These are phyloP conservation scores for Oxygymnocypris stewartii DNA, from an alignment of 2,113 vertebrate species.

Conservation along the genomic window DNA sequence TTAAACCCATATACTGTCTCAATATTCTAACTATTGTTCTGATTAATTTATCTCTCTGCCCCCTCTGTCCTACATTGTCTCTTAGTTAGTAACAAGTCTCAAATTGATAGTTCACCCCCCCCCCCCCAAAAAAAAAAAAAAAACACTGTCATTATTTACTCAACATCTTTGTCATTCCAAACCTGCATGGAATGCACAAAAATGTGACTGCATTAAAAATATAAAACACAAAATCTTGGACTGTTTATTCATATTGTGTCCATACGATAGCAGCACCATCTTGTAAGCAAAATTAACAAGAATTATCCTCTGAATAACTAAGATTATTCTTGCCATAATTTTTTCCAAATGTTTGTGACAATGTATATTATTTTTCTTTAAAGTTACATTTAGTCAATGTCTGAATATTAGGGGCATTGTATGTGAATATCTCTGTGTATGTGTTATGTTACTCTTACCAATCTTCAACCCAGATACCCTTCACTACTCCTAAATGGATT, in stretches of 20 bases:
- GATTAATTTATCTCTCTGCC: not conserved
- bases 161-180: not conserved
- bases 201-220: not conserved
- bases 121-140: not conserved
- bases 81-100: not conserved
- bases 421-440: not conserved
- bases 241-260: not conserved
- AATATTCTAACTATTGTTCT: not conserved
- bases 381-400: not conserved
- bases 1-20: not conserved
- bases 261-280: not conserved
- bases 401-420: not conserved
- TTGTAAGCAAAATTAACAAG: not conserved
- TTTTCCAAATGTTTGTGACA: not conserved
- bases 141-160: not conserved
- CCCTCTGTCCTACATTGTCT: not conserved
- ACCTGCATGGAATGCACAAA: not conserved
- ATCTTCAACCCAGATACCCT: not conserved
- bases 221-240: not conserved
- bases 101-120: not conserved
- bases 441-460: not conserved
- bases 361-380: not conserved
- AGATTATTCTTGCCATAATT: too few species aligned
- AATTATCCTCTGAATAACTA: not conserved
- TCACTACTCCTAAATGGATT: constrained; percentile 70